Evolutionary conservation across 2,888 invertebrate species (phyloP).

Genomic region (Antheraea yamamai): DNA sequence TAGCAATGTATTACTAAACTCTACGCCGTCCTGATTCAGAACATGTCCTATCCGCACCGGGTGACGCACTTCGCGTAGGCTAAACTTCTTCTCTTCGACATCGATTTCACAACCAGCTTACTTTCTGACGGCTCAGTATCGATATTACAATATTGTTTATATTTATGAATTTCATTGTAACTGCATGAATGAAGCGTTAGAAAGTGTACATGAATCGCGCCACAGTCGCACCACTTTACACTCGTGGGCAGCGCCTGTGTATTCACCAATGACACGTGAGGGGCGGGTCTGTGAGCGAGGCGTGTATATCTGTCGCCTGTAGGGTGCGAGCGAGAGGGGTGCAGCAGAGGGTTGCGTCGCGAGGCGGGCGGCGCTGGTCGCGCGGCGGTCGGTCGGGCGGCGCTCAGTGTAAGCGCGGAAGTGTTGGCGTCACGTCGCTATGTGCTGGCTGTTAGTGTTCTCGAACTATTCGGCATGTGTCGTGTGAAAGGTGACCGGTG

Average conservation of each 20-base stretch:
- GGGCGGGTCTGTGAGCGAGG: background rate
- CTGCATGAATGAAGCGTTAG: slow-evolving; percentile 12
- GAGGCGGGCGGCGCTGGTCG: background rate
- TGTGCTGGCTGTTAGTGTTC: background rate
- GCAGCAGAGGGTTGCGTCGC: background rate
- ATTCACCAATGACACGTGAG: slow-evolving; percentile 24
- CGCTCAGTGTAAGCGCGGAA: slow-evolving; percentile 10
- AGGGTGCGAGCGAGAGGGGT: slow-evolving; percentile 7
- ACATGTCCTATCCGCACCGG: background rate
- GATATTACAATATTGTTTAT: background rate
- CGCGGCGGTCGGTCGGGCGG: background rate
- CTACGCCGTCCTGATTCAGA: background rate
- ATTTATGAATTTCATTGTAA: slow-evolving; percentile 5
- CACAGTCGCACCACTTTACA: slow-evolving; percentile 23
- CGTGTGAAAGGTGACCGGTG: slow-evolving; percentile 15
- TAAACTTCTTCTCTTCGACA: background rate
- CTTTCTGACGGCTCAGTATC: background rate
- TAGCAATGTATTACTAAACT: background rate
- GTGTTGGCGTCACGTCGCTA: background rate
- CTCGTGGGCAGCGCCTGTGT: slow-evolving; percentile 19
- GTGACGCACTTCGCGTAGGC: background rate
- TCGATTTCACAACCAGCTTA: background rate
- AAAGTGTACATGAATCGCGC: slow-evolving; percentile 19
- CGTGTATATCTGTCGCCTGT: background rate
- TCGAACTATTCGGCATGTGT: background rate